These are phyloP conservation scores for Ostrea denselamellosa DNA, from an alignment of 1,140 invertebrate genomes.

Conservation along the genomic window DNA sequence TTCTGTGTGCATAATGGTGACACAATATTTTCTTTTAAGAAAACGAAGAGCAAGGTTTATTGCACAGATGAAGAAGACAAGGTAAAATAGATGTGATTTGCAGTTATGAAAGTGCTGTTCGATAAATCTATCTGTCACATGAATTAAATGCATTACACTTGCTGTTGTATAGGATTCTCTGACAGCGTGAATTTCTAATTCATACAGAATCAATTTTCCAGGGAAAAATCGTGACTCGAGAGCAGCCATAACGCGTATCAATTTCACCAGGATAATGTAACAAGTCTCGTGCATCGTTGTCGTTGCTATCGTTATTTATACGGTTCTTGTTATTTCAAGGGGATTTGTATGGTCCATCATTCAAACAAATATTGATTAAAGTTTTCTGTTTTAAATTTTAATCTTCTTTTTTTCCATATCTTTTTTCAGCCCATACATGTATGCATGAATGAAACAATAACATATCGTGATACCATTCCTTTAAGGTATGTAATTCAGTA, in stretches of 20 bases:
- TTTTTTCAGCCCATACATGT: slow-evolving; percentile 34
- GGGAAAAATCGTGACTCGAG: background rate
- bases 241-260: background rate
- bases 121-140: background rate
- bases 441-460: slow-evolving; percentile 46
- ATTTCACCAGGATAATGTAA: background rate
- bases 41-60: background rate
- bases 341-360: no score
- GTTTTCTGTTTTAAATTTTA: background rate
- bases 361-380: no score
- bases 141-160: background rate
- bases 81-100: background rate
- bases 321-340: no score
- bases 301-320: no score
- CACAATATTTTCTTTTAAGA: background rate
- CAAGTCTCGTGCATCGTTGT: background rate
- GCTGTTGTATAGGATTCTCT: background rate
- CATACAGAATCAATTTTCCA: background rate
- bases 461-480: slow-evolving; percentile 31
- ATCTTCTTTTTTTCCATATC: background rate
- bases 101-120: background rate
- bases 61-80: slow-evolving; percentile 1
- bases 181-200: background rate
- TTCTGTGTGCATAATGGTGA: no score
- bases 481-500: background rate